Percentiles rank a stretch among this genome's conserved stretches.
phyloP scores from a whole-genome alignment of 2,113 vertebrate species.

The Papio anubis region DNA sequence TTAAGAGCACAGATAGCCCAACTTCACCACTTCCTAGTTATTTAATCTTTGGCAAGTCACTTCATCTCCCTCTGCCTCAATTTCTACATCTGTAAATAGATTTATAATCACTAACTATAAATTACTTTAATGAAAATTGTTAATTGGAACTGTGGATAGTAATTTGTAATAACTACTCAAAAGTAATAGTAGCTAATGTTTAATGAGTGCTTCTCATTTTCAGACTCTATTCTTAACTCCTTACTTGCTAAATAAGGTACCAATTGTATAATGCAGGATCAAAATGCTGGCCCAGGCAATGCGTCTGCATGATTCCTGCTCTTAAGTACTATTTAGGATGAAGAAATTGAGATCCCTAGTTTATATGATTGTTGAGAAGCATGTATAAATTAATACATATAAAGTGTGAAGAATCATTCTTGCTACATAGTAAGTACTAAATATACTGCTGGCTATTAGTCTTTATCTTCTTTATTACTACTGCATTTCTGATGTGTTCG shows the following conservation, averaged over 20 bases:
- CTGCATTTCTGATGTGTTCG: not conserved
- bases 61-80: constrained; percentile 9
- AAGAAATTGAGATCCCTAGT: not conserved
- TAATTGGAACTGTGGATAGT: constrained; percentile 13
- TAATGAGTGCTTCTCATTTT: not conserved
- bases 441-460: not conserved
- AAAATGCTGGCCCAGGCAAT: not conserved
- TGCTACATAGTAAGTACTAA: not conserved
- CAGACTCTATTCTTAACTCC: not conserved
- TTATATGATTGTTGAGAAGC: not conserved
- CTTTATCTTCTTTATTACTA: not conserved
- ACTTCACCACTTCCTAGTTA: not conserved
- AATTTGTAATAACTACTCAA: constrained; percentile 58
- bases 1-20: not conserved
- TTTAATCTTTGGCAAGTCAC: not conserved
- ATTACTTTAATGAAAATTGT: constrained; percentile 62
- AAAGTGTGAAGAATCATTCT: not conserved
- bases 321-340: not conserved
- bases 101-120: constrained; percentile 43
- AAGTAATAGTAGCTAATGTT: constrained; percentile 45
- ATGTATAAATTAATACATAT: not conserved
- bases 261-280: not conserved
- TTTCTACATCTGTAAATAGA: constrained; percentile 54
- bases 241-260: not conserved
- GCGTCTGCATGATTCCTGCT: not conserved